Percentiles rank a stretch among this genome's conserved stretches.
These are phyloP conservation scores for Platyrinchus mystaceus DNA, from an alignment of 2,797 vertebrate genomes.

Conservation along the genomic window DNA sequence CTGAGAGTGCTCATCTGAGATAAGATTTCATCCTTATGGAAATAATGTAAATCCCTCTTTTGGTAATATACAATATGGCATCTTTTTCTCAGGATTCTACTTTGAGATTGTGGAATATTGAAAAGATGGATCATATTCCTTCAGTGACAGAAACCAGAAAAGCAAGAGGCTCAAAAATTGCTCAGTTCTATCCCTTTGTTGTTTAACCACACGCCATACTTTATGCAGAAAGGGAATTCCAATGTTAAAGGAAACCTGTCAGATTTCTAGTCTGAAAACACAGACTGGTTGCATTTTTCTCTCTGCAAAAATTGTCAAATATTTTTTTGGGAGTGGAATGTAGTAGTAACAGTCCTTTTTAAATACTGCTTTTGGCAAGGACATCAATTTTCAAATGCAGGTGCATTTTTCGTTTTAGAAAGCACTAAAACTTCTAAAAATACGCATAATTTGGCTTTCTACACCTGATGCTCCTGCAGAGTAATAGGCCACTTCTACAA, in stretches of 20 bases:
- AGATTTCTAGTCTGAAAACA: background rate
- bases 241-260: background rate
- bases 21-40: background rate
- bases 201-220: background rate
- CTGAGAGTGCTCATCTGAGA: background rate
- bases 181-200: conserved; percentile 58
- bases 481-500: background rate
- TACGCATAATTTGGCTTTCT: background rate
- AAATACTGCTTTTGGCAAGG: background rate
- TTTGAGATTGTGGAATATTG: conserved; percentile 79
- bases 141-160: conserved; percentile 61
- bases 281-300: background rate
- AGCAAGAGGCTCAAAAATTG: conserved; percentile 52
- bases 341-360: background rate
- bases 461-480: background rate
- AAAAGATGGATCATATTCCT: conserved; percentile 71
- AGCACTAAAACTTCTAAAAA: background rate
- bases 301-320: background rate
- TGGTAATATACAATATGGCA: background rate
- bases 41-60: background rate
- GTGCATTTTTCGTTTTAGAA: background rate
- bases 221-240: background rate
- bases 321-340: background rate
- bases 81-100: conserved; percentile 72
- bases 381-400: background rate